A percentile compares a stretch with the other conserved stretches of the same genome.
These are phyloP conservation scores for Penaeus indicus DNA, from an alignment of 1,140 invertebrate species.

Conservation along the genomic window DNA sequence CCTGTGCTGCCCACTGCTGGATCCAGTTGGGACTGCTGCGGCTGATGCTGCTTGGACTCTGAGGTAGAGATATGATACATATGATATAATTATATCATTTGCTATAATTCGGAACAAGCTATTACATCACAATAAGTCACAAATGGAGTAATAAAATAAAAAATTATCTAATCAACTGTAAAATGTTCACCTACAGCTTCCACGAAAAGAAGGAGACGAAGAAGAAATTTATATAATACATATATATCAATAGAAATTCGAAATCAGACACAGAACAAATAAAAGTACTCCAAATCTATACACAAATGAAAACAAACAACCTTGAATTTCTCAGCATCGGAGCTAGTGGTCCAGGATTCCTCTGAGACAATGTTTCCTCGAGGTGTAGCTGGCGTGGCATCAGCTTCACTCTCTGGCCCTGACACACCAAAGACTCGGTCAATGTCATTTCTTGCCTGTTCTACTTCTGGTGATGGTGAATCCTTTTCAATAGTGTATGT, in stretches of 20 bases:
- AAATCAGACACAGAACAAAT: background rate
- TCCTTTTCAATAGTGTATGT: constrained; percentile 91
- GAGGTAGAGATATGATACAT: constrained; percentile 21
- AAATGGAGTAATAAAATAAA: background rate
- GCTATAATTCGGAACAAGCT: background rate
- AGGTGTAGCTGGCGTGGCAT: constrained; percentile 42
- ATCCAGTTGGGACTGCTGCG: constrained; percentile 73
- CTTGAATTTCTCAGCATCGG: constrained; percentile 49
- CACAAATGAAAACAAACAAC: constrained; percentile 52
- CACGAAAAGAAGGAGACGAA: background rate
- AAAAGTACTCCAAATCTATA: background rate
- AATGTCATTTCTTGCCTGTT: constrained; percentile 88
- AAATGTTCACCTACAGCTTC: background rate
- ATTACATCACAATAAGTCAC: background rate
- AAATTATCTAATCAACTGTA: background rate
- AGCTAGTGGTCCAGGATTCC: constrained; percentile 27
- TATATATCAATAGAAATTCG: too few relatives aligned
- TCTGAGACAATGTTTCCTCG: constrained; percentile 33
- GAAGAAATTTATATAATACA: too few relatives aligned
- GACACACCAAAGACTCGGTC: constrained; percentile 79
- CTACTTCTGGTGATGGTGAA: constrained; percentile 83
- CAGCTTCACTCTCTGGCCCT: constrained; percentile 65
- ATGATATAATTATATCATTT: background rate
- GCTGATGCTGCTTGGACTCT: constrained; percentile 58
- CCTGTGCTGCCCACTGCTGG: constrained; percentile 75